These are phyloP conservation scores for Temnopleurus reevesii DNA, from an alignment of 53 echinoderm and acorn worm genomes.

Conservation along the genomic window DNA sequence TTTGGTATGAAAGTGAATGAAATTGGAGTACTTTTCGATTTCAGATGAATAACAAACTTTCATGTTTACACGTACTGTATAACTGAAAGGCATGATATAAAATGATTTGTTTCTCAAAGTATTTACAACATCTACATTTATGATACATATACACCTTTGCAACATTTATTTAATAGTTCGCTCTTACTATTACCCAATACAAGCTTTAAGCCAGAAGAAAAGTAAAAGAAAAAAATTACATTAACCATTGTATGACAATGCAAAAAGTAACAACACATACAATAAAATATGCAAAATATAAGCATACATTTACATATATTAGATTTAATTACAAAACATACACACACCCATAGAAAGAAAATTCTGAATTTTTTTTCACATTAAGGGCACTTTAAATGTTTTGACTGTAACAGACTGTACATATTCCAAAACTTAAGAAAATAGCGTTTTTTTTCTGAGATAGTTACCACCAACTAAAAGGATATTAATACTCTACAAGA, in stretches of 20 bases:
- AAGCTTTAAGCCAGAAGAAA: not conserved
- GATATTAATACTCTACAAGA: too few relatives aligned
- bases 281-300: not conserved
- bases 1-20: not conserved
- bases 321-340: constrained; percentile 4
- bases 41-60: not conserved
- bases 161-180: not conserved
- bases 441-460: too few relatives aligned
- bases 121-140: constrained; percentile 28
- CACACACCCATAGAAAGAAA: not conserved
- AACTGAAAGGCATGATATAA: not conserved
- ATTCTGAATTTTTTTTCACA: not conserved
- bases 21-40: not conserved
- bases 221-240: too few relatives aligned
- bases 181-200: not conserved
- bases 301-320: constrained; percentile 31
- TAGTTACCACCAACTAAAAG: too few relatives aligned
- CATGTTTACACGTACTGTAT: not conserved
- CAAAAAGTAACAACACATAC: too few relatives aligned
- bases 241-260: too few relatives aligned
- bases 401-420: not conserved
- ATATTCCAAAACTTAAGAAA: too few relatives aligned
- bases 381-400: constrained; percentile 9
- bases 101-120: not conserved
- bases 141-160: too few relatives aligned